Conservation (phyloP, 2,888 invertebrate species). For the Dastarcus helophoroides region DNA sequence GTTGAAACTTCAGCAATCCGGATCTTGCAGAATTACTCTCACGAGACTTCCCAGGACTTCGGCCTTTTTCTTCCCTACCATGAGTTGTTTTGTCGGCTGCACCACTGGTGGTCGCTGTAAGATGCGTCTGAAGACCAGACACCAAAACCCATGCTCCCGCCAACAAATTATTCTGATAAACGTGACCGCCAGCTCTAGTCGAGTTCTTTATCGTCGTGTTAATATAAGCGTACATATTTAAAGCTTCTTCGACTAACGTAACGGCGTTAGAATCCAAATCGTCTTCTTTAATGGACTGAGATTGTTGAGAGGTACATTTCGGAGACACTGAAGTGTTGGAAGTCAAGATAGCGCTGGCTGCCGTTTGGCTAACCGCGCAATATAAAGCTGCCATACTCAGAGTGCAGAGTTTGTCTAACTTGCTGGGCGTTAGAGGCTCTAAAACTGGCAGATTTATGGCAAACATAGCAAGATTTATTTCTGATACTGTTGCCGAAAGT, state of each 20-base stretch:
- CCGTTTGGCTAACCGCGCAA: constrained; percentile 62
- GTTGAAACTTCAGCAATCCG: constrained; percentile 66
- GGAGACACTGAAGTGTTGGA: constrained; percentile 46
- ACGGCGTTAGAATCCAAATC: constrained; percentile 71
- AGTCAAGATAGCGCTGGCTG: constrained; percentile 48
- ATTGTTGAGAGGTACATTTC: constrained; percentile 40
- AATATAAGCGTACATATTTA: constrained; percentile 74
- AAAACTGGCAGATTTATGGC: constrained; percentile 77
- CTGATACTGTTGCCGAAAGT: constrained; percentile 68
- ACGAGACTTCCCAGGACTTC: constrained; percentile 47
- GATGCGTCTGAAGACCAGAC: constrained; percentile 74
- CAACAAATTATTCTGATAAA: constrained; percentile 80
- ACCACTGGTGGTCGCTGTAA: constrained; percentile 50
- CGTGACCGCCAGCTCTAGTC: constrained; percentile 77
- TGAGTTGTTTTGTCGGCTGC: constrained; percentile 34
- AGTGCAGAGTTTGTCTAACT: constrained; percentile 69
- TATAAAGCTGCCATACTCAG: constrained; percentile 77
- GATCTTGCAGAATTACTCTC: constrained; percentile 47
- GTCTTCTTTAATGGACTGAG: constrained; percentile 46
- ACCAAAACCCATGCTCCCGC: constrained; percentile 82
- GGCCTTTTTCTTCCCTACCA: constrained; percentile 43
- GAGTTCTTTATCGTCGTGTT: constrained; percentile 72
- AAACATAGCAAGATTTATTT: constrained; percentile 71
- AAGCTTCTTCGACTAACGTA: constrained; percentile 74
- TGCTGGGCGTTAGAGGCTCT: constrained; percentile 77